These are phyloP conservation scores for Dasypolia templi DNA, from an alignment of 2,888 invertebrate species.

Conservation along the genomic window DNA sequence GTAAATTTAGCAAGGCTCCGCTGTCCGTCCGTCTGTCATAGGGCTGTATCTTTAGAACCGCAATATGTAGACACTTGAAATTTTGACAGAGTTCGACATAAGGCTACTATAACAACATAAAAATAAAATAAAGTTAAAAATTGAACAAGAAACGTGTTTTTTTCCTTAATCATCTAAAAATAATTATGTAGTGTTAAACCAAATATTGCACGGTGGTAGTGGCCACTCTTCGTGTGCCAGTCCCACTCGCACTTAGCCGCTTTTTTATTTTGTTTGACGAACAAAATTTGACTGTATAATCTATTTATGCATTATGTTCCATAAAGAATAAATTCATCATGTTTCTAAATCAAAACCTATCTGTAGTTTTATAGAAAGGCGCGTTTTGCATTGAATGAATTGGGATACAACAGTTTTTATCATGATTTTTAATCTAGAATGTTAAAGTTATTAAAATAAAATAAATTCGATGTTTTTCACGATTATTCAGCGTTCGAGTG, in stretches of 20 bases:
- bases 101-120: neutral
- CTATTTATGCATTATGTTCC: neutral
- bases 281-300: neutral
- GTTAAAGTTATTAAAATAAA: too few species aligned
- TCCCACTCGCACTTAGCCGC: neutral
- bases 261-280: neutral
- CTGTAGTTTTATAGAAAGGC: neutral
- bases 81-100: neutral
- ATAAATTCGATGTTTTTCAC: neutral
- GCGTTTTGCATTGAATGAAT: neutral
- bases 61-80: neutral
- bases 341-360: neutral
- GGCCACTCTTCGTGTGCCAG: neutral
- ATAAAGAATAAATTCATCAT: slow-evolving; percentile 4
- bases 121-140: neutral
- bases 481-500: neutral
- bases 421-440: neutral
- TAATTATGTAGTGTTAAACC: too few species aligned
- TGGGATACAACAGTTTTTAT: neutral
- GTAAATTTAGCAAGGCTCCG: neutral
- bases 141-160: neutral
- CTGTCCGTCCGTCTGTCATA: neutral
- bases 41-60: neutral
- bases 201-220: neutral
- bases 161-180: neutral